phyloP scores from a whole-genome alignment of 2,888 invertebrate species.

The Thecophora atra region DNA sequence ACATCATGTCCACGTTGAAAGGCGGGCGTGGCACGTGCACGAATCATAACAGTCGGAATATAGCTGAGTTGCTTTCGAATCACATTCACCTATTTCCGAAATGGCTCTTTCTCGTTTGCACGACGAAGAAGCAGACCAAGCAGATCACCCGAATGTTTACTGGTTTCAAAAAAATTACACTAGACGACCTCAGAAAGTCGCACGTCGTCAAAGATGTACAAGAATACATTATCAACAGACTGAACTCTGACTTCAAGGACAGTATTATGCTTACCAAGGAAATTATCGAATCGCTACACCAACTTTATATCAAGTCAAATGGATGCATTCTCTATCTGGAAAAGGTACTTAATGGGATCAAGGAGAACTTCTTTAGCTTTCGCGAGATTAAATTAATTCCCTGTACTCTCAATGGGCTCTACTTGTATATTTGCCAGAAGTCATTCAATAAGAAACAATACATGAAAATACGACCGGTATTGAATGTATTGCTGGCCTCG shows the following conservation, averaged over 20 bases:
- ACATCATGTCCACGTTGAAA: slow-evolving; percentile 69
- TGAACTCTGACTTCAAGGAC: slow-evolving; percentile 89
- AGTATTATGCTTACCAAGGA: slow-evolving; percentile 86
- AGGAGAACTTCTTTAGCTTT: slow-evolving; percentile 90
- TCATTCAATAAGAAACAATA: slow-evolving; percentile 90
- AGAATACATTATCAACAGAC: slow-evolving; percentile 88
- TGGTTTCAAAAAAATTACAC: slow-evolving; percentile 88
- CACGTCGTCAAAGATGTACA: slow-evolving; percentile 95
- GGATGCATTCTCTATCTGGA: slow-evolving; percentile 90
- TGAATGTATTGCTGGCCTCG: slow-evolving; percentile 88
- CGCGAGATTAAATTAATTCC: slow-evolving; percentile 93
- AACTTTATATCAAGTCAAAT: slow-evolving; percentile 94
- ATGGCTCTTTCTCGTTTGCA: slow-evolving; percentile 91
- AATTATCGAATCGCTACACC: slow-evolving; percentile 94
- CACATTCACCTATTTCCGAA: slow-evolving; percentile 92
- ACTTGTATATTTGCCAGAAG: slow-evolving; percentile 93
- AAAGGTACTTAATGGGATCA: slow-evolving; percentile 90
- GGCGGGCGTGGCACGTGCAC: slow-evolving; percentile 55
- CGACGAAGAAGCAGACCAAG: slow-evolving; percentile 86
- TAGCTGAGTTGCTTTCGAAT: slow-evolving; percentile 85
- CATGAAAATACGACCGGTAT: slow-evolving; percentile 82
- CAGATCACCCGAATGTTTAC: slow-evolving; percentile 83
- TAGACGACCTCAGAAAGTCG: slow-evolving; percentile 89
- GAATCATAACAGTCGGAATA: slow-evolving; percentile 71
- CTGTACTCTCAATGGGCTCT: slow-evolving; percentile 93